Conservation (phyloP, 2,888 invertebrate genomes). For the Carabus problematicus region DNA sequence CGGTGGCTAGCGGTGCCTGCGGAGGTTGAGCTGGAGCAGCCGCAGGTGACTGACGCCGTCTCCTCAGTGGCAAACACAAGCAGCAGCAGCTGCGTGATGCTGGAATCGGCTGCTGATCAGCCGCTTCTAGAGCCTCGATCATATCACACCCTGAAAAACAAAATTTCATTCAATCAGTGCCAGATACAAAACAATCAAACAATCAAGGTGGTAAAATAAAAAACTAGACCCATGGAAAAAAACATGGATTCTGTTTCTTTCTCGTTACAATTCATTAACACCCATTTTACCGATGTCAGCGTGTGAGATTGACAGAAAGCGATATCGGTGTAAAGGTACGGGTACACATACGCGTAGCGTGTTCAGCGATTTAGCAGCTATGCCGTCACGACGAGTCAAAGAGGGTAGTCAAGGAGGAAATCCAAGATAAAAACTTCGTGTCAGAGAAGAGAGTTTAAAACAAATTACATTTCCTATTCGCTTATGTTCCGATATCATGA, state of each 20-base stretch:
- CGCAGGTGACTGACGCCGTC: conserved; percentile 52
- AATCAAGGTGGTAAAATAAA: not conserved
- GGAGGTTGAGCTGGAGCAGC: conserved; percentile 18
- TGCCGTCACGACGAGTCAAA: conserved; percentile 10
- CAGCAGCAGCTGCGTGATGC: conserved; percentile 54
- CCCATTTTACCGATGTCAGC: not conserved
- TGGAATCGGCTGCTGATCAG: conserved; percentile 43
- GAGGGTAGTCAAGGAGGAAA: conserved; percentile 29
- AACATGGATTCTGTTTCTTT: no score
- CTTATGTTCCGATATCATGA: conserved; percentile 31
- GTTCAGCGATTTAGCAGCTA: conserved; percentile 7
- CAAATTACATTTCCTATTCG: conserved; percentile 38
- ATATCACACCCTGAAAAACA: conserved; percentile 5
- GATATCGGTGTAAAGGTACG: no score
- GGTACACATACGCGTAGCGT: not conserved
- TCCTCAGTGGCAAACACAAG: conserved; percentile 62
- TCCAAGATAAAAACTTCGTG: conserved; percentile 37
- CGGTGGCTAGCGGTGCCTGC: conserved; percentile 45
- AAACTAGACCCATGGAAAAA: not conserved
- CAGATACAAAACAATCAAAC: conserved; percentile 10
- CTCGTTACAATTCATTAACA: not conserved
- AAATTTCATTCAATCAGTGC: not conserved
- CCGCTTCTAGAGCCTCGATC: conserved; percentile 42
- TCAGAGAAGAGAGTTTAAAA: conserved; percentile 34
- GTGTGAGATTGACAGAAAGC: no score